These are phyloP conservation scores for Lycaon pictus DNA, from an alignment of 2,113 vertebrate species.

Conservation along the genomic window DNA sequence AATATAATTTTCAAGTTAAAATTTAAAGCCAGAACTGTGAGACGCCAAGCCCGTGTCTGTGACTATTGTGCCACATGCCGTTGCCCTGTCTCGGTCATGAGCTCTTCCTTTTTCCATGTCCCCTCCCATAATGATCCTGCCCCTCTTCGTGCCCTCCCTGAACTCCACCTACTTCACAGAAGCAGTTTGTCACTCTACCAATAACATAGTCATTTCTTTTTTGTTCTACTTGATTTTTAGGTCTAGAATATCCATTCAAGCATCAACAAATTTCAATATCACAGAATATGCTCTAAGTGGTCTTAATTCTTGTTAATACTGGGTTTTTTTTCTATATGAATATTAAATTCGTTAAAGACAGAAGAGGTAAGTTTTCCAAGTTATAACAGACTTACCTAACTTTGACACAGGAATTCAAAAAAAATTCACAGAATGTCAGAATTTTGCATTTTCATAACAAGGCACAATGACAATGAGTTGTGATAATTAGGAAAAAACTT, in stretches of 20 bases:
- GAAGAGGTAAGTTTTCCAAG: constrained; percentile 21
- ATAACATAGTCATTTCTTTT: neutral
- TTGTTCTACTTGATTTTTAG: neutral
- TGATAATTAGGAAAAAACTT: constrained; percentile 40
- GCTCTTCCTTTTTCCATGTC: neutral
- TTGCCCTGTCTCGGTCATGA: neutral
- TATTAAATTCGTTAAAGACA: neutral
- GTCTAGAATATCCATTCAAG: neutral
- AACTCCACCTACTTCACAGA: neutral
- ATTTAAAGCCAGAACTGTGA: neutral
- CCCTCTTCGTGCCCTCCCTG: neutral
- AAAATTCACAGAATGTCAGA: neutral
- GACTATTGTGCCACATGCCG: neutral
- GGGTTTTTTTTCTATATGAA: neutral
- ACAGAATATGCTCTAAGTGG: neutral
- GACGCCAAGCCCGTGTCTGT: neutral
- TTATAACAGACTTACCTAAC: constrained; percentile 38
- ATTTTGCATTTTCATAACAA: constrained; percentile 30
- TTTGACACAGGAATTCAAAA: constrained; percentile 59
- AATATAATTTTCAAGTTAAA: neutral
- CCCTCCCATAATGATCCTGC: fast-evolving
- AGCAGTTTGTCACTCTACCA: neutral
- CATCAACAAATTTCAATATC: neutral
- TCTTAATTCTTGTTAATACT: neutral
- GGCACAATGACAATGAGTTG: neutral